Evolutionary conservation across 2,113 vertebrate species (phyloP), one percentile per base, ranked within the genome.

Genomic region (Pipra filicauda): DNA sequence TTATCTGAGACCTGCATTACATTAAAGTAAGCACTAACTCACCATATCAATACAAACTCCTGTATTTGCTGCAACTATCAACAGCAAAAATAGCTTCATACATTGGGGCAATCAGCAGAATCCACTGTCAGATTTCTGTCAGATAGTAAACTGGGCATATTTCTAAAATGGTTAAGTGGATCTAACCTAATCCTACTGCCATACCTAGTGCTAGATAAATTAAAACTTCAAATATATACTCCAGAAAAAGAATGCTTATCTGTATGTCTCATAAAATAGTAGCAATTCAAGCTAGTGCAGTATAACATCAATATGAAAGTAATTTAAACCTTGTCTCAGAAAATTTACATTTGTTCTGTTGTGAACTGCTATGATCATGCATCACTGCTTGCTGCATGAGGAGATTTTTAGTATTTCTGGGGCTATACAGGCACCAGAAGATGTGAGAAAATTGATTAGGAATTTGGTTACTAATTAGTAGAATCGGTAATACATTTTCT

Each of bases 1-100:
- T 97, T 78, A 89, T 58, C 94, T 72, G 58, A 92, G 65, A 85
- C 71, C 74, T 95, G 55, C 73, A 75, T 85, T 57, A 65, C 48
- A 66, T 86, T 92, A 66, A 88, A 80, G 37, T 46, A 91, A 80
- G 12, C 28, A 48, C 48, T 89, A 86, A 81, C 31, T 96, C 44
- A 49, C 59, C 8, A 26, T 86, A 61, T 61, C 9, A 52, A 5
- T 48, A 71, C 49, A 35, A 79, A 88, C 4, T 43, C 16, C 21
- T 73, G 9, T 41, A 37, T 91, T 74, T 78, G 55, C 23, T 80
- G 37, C 48, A 54, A 51, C 46, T 83, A 21, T 66, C 62, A 57
- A 26, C 23, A 55, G 14, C 16, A 81, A 75, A 87, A 83, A n/a
- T 49, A 39, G 46, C 16, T 37, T 77, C 61, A 46, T 79, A 37